Base-by-base conservation (phyloP, 2,113 vertebrate species). In the Sturnus vulgaris region DNA sequence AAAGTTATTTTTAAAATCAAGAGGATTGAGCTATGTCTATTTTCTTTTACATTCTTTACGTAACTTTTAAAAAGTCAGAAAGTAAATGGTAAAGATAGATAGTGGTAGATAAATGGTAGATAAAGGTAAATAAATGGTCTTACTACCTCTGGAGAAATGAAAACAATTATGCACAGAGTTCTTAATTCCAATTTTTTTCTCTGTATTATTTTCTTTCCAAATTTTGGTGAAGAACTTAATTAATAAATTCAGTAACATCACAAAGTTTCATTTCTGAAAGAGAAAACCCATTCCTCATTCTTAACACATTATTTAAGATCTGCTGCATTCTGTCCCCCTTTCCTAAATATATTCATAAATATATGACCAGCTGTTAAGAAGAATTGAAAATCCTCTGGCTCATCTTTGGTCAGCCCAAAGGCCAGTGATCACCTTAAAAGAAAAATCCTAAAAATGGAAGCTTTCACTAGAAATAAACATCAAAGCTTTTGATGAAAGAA, bases 21-120 rank as follows among this genome's bases (percentile, higher is more conserved):
- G 20, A 82, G 2, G 9, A 33, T 50, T 0, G 0, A 88, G 10
- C 7, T 60, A 10, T 15, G 1, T 25, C 23, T 57, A 12, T 49
- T 91, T 88, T 53, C 13, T 69, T 69, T 83, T 57, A 49, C 4
- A 23, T 15, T 86, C 5, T 61, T 9, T 37, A 18, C 12, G 5
- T 33, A 79, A 86, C 24, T 42, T 60, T 3, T 1, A 25, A 84
- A 71, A 56, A 53, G 1, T 21, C 6, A 87, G 20, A 63, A 71
- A 3, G 1, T 50, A 42, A 42, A 42, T 42, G 40, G 40, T 42
- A 42, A 15, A 42, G 40, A 42, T 42, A 42, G 15, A 42, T 42
- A 42, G 15, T 42, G 40, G 40, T 42, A 42, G 40, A 42, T 42
- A 42, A 42, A 42, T 40, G 40, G 40, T 42, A 42, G 40, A 42